Conservation (phyloP, 1,140 invertebrate genomes). For the Eulimnadia texana region DNA sequence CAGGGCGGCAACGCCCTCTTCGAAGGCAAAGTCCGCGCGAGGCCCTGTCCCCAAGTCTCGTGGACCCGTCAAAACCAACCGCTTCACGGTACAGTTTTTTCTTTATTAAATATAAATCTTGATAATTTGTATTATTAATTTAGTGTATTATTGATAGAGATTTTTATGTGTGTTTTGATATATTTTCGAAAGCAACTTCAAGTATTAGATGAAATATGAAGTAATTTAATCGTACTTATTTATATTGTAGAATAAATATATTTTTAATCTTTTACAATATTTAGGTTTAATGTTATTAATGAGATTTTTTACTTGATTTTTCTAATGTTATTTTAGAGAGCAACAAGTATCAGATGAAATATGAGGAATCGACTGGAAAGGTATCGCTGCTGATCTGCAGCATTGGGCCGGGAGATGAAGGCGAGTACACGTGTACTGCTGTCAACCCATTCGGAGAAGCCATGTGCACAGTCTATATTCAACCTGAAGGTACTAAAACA, state of each 20-base stretch:
- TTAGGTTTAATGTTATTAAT: too few relatives aligned
- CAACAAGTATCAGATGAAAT: slow-evolving; percentile 69
- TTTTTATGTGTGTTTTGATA: too few relatives aligned
- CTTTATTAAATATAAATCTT: slow-evolving; percentile 1
- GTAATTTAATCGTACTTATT: too few relatives aligned
- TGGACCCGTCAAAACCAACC: slow-evolving; percentile 84
- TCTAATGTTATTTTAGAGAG: slow-evolving; percentile 36
- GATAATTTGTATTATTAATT: background rate
- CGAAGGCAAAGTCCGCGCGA: slow-evolving; percentile 76
- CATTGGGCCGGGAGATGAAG: slow-evolving; percentile 84
- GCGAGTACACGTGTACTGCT: slow-evolving; percentile 87
- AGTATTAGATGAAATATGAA: too few relatives aligned
- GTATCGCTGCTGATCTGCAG: slow-evolving; percentile 76
- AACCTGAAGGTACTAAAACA: slow-evolving; percentile 53
- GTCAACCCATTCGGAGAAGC: slow-evolving; percentile 85
- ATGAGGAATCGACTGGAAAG: slow-evolving; percentile 69
- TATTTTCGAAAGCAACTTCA: too few relatives aligned
- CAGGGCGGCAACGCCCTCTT: slow-evolving; percentile 85
- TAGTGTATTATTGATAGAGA: background rate
- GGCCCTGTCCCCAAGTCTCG: slow-evolving; percentile 80
- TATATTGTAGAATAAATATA: too few relatives aligned
- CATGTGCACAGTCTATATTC: slow-evolving; percentile 85
- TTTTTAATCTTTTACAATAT: too few relatives aligned
- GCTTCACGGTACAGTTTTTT: slow-evolving; percentile 45
- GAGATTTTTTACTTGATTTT: background rate